These are phyloP conservation scores for Chelidonichthys spinosus DNA, from an alignment of 2,797 vertebrate species.

Conservation along the genomic window DNA sequence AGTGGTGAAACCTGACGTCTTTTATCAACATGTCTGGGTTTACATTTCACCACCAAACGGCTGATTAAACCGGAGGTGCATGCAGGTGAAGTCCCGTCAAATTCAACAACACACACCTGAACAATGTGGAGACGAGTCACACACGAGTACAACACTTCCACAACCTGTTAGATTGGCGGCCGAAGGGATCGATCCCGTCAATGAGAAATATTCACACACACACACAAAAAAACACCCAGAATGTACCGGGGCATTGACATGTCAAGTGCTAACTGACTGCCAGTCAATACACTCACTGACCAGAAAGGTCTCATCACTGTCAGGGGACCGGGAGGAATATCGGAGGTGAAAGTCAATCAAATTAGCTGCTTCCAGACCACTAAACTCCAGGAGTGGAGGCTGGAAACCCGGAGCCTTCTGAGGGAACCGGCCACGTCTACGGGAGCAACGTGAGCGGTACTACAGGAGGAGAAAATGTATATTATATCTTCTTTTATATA, in stretches of 20 bases:
- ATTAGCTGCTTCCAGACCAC: constrained; percentile 85
- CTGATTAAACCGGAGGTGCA: constrained; percentile 21
- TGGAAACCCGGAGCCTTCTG: constrained; percentile 59
- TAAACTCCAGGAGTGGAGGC: constrained; percentile 72
- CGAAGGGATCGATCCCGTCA: constrained; percentile 49
- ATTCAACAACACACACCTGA: too few relatives aligned
- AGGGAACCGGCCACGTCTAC: constrained; percentile 71
- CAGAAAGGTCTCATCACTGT: constrained; percentile 82
- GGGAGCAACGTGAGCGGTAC: constrained; percentile 73
- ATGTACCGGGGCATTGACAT: constrained; percentile 78
- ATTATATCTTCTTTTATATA: too few relatives aligned
- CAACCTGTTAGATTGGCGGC: constrained; percentile 41
- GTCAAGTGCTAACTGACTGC: constrained; percentile 85
- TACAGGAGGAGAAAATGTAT: constrained; percentile 51
- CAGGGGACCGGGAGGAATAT: constrained; percentile 76
- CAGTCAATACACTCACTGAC: constrained; percentile 86
- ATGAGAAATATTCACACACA: constrained; percentile 52
- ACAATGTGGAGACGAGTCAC: neutral
- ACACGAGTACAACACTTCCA: neutral
- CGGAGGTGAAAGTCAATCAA: constrained; percentile 85
- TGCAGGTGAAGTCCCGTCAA: neutral
- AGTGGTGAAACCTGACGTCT: neutral
- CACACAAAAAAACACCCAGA: constrained; percentile 55
- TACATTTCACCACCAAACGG: constrained; percentile 47
- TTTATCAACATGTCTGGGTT: constrained; percentile 26